Evolutionary conservation across 2,797 vertebrate genomes (phyloP).

Genomic region (Pangasius macronema): DNA sequence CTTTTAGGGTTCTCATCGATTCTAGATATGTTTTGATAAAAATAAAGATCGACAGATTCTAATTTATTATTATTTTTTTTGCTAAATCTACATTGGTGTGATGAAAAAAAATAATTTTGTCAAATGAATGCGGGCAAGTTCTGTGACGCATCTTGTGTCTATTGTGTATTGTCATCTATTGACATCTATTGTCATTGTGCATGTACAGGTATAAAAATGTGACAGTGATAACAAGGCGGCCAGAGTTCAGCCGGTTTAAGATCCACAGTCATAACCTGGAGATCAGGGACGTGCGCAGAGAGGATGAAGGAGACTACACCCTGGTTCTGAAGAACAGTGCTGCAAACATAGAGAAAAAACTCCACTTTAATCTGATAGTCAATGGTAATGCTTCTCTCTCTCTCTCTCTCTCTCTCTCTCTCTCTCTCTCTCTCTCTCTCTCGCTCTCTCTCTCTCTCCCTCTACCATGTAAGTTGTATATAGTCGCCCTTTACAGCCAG

Average conservation of each 20-base stretch:
- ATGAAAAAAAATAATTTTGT: background rate
- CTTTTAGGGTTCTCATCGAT: background rate
- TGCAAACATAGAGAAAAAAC: conserved; percentile 78
- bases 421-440: background rate
- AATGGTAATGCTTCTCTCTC: conserved; percentile 73
- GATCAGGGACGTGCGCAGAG: conserved; percentile 87
- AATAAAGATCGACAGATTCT: background rate
- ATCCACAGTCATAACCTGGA: conserved; percentile 82
- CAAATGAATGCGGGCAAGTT: background rate
- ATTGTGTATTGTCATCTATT: background rate
- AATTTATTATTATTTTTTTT: background rate
- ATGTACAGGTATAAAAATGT: conserved; percentile 88
- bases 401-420: conserved; percentile 19
- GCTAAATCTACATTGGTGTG: background rate
- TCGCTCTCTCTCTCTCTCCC: background rate
- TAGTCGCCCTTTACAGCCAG: background rate
- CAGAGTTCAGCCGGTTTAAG: conserved; percentile 76
- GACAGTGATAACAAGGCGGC: conserved; percentile 78
- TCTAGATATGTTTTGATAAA: background rate
- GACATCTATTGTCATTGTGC: background rate
- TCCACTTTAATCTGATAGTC: conserved; percentile 81
- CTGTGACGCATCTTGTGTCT: background rate
- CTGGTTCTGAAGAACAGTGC: conserved; percentile 82
- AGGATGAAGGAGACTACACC: conserved; percentile 84
- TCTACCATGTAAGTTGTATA: background rate